Percentiles rank a stretch among this genome's conserved stretches.
Evolutionary conservation across 2,888 invertebrate species (phyloP).

Genomic region (Leucozona laternaria): DNA sequence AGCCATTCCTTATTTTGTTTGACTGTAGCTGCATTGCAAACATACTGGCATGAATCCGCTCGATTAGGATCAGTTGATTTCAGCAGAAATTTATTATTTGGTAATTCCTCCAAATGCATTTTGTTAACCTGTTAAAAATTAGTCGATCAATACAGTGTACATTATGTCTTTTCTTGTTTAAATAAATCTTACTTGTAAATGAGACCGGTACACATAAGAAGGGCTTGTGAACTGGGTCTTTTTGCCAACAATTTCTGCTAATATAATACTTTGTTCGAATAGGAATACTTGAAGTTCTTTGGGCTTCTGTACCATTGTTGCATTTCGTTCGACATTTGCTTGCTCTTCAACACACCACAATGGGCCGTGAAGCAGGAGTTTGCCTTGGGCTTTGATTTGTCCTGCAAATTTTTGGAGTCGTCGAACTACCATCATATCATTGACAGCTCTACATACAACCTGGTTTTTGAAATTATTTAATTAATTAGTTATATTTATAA

Average conservation of each 20-base stretch:
- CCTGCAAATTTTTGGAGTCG: conserved; percentile 98
- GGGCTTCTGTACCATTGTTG: conserved; percentile 81
- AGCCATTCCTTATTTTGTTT: conserved; percentile 94
- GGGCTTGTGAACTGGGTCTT: conserved; percentile 97
- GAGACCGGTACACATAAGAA: conserved; percentile 97
- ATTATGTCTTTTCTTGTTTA: not conserved
- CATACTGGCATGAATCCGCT: conserved; percentile 88
- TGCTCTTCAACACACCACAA: conserved; percentile 89
- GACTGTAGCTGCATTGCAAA: conserved; percentile 90
- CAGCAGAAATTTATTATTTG: conserved; percentile 90
- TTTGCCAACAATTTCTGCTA: conserved; percentile 96
- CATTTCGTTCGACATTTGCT: conserved; percentile 82
- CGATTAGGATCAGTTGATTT: conserved; percentile 92
- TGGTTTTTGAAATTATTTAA: conserved; percentile 57
- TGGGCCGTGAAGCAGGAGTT: conserved; percentile 94
- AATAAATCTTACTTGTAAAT: conserved; percentile 91
- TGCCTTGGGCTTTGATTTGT: conserved; percentile 98
- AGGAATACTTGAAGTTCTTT: conserved; percentile 98
- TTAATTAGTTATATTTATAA: not conserved
- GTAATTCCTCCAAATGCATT: conserved; percentile 90
- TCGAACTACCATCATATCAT: conserved; percentile 99
- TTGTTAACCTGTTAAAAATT: conserved; percentile 92
- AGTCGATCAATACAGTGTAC: not conserved
- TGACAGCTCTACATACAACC: conserved; percentile 96
- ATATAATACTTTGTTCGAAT: conserved; percentile 98